Evolutionary conservation across 2,113 vertebrate species (phyloP).

Genomic region (Helogale parvula): DNA sequence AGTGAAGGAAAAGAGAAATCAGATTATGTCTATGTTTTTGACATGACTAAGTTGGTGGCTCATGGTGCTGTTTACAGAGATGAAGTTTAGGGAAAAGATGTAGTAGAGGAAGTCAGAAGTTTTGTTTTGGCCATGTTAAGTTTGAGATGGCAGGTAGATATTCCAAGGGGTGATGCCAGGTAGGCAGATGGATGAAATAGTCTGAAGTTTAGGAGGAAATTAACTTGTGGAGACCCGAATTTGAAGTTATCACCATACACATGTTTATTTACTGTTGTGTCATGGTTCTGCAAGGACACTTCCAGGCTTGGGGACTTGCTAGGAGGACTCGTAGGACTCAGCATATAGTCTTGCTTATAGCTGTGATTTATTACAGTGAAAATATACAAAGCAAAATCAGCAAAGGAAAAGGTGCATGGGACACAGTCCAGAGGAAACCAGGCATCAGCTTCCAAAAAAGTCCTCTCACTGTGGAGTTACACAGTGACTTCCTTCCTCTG

Average conservation of each 20-base stretch:
- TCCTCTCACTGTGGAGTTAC: background rate
- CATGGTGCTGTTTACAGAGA: background rate
- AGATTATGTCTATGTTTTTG: background rate
- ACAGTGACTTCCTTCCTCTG: background rate
- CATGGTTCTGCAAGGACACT: background rate
- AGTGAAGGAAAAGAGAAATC: conserved; percentile 30
- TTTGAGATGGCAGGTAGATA: background rate
- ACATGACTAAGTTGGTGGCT: background rate
- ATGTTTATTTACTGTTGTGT: background rate
- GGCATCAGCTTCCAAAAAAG: background rate
- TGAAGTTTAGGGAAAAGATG: background rate
- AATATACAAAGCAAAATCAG: background rate
- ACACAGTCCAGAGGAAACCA: background rate
- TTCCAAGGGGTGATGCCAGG: background rate
- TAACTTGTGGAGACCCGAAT: conserved; percentile 31
- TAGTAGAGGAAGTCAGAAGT: background rate
- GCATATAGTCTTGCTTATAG: background rate
- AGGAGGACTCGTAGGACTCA: background rate
- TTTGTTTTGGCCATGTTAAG: background rate
- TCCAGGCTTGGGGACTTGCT: background rate
- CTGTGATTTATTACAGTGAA: background rate
- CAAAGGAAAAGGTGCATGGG: background rate
- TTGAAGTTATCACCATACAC: background rate
- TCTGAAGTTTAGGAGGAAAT: conserved; percentile 11
- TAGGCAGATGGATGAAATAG: background rate